Conservation (phyloP, 2,113 vertebrate genomes). For the Sebastes schlegelii region DNA sequence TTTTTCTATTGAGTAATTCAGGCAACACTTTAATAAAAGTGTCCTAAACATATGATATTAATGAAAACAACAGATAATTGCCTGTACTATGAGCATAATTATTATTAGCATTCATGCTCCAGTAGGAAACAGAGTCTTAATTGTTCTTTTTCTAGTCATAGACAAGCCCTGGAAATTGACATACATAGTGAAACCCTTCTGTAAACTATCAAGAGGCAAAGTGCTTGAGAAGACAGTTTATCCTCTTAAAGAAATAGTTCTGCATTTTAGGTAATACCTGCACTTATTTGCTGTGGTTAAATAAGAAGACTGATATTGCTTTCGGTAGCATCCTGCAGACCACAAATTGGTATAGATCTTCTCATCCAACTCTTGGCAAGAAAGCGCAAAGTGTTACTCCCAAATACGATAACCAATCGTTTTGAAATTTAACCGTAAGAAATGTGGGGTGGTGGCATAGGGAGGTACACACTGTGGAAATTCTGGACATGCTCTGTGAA, state of each 20-base stretch:
- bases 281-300: background rate
- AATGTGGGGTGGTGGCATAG: background rate
- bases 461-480: constrained; percentile 22
- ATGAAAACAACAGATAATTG: background rate
- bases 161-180: background rate
- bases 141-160: background rate
- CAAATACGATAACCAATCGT: background rate
- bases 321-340: background rate
- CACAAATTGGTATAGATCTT: background rate
- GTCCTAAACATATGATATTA: background rate
- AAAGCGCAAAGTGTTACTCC: background rate
- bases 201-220: background rate
- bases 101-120: background rate
- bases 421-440: background rate
- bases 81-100: background rate
- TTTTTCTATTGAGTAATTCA: background rate
- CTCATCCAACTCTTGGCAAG: background rate
- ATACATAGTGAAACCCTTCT: background rate
- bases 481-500: constrained; percentile 24
- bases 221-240: background rate
- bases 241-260: too few species aligned
- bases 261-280: background rate
- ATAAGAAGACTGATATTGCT: background rate
- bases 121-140: background rate
- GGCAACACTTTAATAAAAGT: background rate